Evolutionary conservation across 2,888 invertebrate species (phyloP).

Genomic region (Sclerodermus sp.): DNA sequence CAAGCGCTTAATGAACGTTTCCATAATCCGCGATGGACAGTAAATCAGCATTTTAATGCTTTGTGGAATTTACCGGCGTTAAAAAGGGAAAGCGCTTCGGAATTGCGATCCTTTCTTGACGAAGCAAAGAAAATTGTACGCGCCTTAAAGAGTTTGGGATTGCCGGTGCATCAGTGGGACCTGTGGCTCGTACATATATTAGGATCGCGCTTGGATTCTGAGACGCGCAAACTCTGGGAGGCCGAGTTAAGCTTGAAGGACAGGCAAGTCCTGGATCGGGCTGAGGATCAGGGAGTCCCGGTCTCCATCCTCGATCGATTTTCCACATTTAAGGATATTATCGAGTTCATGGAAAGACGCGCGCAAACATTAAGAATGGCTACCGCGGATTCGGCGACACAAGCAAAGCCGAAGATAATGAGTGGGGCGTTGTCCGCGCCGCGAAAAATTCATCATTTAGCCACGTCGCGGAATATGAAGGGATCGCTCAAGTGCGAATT

Average conservation of each 20-base stretch:
- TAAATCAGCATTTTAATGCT: constrained; percentile 1
- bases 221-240: too few relatives aligned
- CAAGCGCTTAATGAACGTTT: constrained; percentile 7
- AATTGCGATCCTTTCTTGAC: constrained; percentile 5
- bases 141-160: constrained; percentile 3
- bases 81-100: neutral
- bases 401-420: neutral
- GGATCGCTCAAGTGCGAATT: constrained; percentile 1
- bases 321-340: neutral
- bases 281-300: too few relatives aligned
- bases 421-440: neutral
- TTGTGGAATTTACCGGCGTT: constrained; percentile 3
- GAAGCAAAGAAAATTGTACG: constrained; percentile 7
- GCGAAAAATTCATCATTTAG: neutral
- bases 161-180: neutral
- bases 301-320: neutral
- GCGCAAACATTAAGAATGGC: constrained; percentile 1
- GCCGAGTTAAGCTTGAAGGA: too few relatives aligned
- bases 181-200: too few relatives aligned
- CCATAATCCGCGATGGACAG: constrained; percentile 5
- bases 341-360: constrained; percentile 3
- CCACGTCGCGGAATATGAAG: too few relatives aligned
- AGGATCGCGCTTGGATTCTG: too few relatives aligned
- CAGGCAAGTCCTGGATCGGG: too few relatives aligned
- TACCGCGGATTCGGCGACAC: neutral